Conservation (phyloP, 2,113 vertebrate species). For the Ardeotis arabs region DNA sequence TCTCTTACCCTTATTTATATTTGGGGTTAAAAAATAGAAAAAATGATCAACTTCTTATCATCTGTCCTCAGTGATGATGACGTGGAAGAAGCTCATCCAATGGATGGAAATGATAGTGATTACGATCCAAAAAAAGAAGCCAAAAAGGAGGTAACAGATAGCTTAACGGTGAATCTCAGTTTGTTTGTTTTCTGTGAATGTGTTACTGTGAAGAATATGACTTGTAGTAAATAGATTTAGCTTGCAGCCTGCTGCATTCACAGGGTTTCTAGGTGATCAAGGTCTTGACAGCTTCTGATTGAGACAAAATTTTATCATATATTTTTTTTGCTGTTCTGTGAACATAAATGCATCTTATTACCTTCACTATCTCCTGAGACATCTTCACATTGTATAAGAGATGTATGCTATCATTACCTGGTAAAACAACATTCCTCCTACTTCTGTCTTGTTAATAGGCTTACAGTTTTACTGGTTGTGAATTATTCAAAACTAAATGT, state of each 20-base stretch:
- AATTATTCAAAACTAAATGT: neutral
- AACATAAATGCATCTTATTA: neutral
- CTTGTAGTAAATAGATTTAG: neutral
- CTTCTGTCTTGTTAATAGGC: neutral
- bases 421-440: neutral
- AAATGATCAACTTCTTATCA: constrained; percentile 4
- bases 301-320: neutral
- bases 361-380: neutral
- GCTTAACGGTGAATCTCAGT: constrained; percentile 54
- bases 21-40: neutral
- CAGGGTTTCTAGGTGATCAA: neutral
- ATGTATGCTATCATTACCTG: neutral
- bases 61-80: constrained; percentile 89
- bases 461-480: neutral
- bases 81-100: constrained; percentile 89
- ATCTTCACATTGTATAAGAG: neutral
- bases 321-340: neutral
- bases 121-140: constrained; percentile 96
- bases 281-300: neutral
- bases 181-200: constrained; percentile 25
- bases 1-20: neutral
- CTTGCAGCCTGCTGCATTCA: neutral
- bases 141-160: constrained; percentile 92
- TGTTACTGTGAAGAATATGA: neutral
- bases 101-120: constrained; percentile 94